These are phyloP conservation scores for Sprattus sprattus DNA, from an alignment of 2,113 vertebrate genomes.

Conservation along the genomic window DNA sequence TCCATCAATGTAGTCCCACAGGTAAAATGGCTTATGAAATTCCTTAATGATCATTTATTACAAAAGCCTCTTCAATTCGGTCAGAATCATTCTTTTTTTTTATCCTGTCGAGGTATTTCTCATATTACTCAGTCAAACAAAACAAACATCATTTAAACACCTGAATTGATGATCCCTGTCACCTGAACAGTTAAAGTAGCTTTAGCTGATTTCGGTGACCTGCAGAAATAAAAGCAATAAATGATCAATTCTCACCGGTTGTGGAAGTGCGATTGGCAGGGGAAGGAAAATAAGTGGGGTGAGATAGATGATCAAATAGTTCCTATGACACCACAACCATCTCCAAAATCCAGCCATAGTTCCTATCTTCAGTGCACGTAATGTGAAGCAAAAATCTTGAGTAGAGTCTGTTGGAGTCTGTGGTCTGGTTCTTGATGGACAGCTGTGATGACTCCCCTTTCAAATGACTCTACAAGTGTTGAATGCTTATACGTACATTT, in stretches of 20 bases:
- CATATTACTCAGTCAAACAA: neutral
- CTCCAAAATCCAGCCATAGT: conserved; percentile 61
- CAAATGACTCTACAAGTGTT: neutral
- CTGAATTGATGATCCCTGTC: neutral
- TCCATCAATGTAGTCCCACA: neutral
- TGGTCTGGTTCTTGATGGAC: neutral
- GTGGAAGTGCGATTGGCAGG: conserved; percentile 71
- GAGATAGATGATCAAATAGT: conserved; percentile 70
- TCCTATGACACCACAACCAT: conserved; percentile 74
- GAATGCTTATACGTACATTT: conserved; percentile 46
- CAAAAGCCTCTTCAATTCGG: neutral
- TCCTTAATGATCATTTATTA: too few relatives aligned
- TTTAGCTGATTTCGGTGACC: conserved; percentile 15
- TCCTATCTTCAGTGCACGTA: conserved; percentile 16
- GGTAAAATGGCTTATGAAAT: neutral
- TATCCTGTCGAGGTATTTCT: neutral
- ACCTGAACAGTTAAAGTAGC: neutral
- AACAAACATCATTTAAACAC: neutral
- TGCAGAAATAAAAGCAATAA: conserved; percentile 14
- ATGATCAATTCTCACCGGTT: conserved; percentile 73
- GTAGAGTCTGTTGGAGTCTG: neutral
- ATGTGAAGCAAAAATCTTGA: neutral
- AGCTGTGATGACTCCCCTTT: neutral
- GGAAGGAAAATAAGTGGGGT: conserved; percentile 75
- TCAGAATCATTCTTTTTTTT: too few relatives aligned